Base-by-base conservation (phyloP, 2,888 invertebrate species). In the Idaea aversata region DNA sequence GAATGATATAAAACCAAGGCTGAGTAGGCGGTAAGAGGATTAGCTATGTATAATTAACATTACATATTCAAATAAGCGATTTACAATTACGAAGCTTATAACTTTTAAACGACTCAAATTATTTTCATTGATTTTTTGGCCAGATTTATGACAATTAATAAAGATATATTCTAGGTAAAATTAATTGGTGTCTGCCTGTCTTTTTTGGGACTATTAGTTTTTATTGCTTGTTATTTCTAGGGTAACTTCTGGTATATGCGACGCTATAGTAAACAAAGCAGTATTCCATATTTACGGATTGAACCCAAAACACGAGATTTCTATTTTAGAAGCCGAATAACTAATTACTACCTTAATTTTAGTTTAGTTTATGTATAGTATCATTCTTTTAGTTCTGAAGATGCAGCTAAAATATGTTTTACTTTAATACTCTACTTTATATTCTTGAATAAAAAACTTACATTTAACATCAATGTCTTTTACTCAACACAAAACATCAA, bases 231-330 rank as follows among this genome's bases (percentile, higher is more conserved):
- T 62, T 62, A 57, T 59, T 87, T 85, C 63, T 81, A 93, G 93
- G 63, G 87, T 93, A 0, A 91, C 91, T 0, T 90, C 93, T 2
- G 93, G 92, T 1, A 91, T 93, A 72, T 93, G 93, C 69, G 92
- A 93, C 69, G 92, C 93, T 3, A 90, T 93, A 65, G 92, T 93
- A 16, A 93, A 93, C 73, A 92, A 93, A 70, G 91, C 91, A 4
- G 73, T 93, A 1, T 93, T 91, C 70, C 87, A 91, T 64, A 79
- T 83, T 6, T 91, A 88, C 67, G 76, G 81, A 16, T 82, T 93
- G 5, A 88, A 83, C 68, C 74, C 88, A 5, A 92, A 87, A 71
- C 83, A 83, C 47, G 85, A 85, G 3, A 60, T 65, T 0, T 59
- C 77, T 0, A 77, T 90, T 62, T 66, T 89, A 62, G 91, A 92